A percentile compares a stretch with the other conserved stretches of the same genome.
phyloP scores from a whole-genome alignment of 2,888 invertebrate genomes.

The Melieria picta region DNA sequence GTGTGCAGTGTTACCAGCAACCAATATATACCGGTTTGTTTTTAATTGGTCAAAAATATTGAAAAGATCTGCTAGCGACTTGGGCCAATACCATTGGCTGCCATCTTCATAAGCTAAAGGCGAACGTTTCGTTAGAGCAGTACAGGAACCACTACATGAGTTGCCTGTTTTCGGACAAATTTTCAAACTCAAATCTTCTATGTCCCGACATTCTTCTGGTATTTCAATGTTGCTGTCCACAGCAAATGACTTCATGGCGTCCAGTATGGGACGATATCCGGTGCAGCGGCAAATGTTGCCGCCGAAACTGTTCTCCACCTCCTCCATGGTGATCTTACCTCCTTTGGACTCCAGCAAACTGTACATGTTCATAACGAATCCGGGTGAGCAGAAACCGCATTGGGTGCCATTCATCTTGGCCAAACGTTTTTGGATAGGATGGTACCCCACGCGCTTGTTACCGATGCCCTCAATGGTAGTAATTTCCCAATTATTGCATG shows the following conservation, averaged over 20 bases:
- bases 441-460: slow-evolving; percentile 72
- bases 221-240: slow-evolving; percentile 69
- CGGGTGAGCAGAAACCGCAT: slow-evolving; percentile 81
- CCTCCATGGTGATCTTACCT: slow-evolving; percentile 70
- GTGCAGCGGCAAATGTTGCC: slow-evolving; percentile 84
- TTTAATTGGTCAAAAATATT: slow-evolving; percentile 56
- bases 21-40: slow-evolving; percentile 70
- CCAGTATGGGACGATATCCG: slow-evolving; percentile 81
- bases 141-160: slow-evolving; percentile 61
- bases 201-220: slow-evolving; percentile 66
- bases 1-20: slow-evolving; percentile 81
- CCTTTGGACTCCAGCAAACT: slow-evolving; percentile 68
- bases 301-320: slow-evolving; percentile 81
- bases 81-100: slow-evolving; percentile 58
- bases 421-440: slow-evolving; percentile 74
- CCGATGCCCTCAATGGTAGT: slow-evolving; percentile 80
- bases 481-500: slow-evolving; percentile 75
- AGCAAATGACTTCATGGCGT: slow-evolving; percentile 81
- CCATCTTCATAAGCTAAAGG: slow-evolving; percentile 50
- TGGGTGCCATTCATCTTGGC: slow-evolving; percentile 77
- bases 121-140: slow-evolving; percentile 20
- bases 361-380: slow-evolving; percentile 80
- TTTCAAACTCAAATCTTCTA: slow-evolving; percentile 65
- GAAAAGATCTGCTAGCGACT: slow-evolving; percentile 49
- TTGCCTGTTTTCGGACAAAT: slow-evolving; percentile 64